Evolutionary conservation across 2,797 vertebrate genomes (phyloP).

Genomic region (Falco berigora): DNA sequence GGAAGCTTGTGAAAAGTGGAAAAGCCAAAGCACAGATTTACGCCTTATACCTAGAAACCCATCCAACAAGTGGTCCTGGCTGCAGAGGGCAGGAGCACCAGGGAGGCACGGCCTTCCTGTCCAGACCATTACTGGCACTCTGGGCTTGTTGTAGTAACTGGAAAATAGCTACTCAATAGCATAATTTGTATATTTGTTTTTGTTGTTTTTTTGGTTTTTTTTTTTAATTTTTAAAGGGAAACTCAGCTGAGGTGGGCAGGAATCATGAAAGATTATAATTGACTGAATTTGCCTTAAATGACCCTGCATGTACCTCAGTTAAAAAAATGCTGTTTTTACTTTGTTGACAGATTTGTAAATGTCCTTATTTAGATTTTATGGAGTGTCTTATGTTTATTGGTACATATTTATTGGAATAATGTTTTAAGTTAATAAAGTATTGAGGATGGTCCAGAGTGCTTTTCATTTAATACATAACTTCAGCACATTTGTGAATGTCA

Average conservation of each 20-base stretch:
- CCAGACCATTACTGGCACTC: not conserved
- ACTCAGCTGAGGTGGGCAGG: conserved; percentile 28
- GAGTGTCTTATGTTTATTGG: conserved; percentile 73
- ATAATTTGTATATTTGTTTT: conserved; percentile 41
- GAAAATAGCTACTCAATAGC: conserved; percentile 31
- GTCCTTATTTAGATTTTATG: conserved; percentile 60
- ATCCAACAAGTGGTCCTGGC: not conserved
- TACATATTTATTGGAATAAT: conserved; percentile 78
- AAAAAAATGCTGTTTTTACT: conserved; percentile 42
- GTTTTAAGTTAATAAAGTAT: conserved; percentile 82
- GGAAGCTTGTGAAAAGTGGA: not conserved
- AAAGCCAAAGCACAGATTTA: conserved; percentile 17
- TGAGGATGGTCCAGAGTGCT: conserved; percentile 7
- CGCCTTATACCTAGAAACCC: not conserved
- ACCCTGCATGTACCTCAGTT: conserved; percentile 50
- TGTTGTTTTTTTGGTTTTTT: not conserved
- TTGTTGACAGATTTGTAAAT: conserved; percentile 61
- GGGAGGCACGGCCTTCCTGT: not conserved
- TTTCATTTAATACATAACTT: conserved; percentile 36
- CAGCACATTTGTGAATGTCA: not conserved
- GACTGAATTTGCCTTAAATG: conserved; percentile 62
- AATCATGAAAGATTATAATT: not conserved
- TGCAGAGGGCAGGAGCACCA: not conserved
- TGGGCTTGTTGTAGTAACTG: conserved; percentile 32
- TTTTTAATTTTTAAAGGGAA: conserved; percentile 34